phyloP scores from a whole-genome alignment of 1,140 invertebrate genomes.

The Drosophila azteca region DNA sequence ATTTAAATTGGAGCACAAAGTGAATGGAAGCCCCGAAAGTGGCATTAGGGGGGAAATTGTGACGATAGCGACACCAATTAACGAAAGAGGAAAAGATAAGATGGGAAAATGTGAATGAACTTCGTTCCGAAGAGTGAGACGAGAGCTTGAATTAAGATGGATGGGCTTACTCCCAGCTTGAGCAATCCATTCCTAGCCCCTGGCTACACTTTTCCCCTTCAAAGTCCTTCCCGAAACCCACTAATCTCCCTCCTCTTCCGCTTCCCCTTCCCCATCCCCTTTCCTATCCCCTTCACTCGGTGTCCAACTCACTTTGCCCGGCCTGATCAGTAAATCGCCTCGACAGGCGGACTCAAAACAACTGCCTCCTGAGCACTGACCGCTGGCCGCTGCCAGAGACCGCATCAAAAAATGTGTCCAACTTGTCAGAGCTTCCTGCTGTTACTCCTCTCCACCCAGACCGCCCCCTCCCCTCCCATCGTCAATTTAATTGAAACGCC shows the following conservation, averaged over 20 bases:
- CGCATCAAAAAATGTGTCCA: constrained; percentile 35
- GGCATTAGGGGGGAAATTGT: neutral
- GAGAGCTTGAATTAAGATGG: no score
- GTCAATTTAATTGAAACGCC: constrained; percentile 79
- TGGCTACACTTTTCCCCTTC: neutral
- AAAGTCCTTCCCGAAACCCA: constrained; percentile 1
- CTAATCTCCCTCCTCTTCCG: neutral
- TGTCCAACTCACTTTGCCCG: constrained; percentile 27
- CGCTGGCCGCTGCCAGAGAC: neutral
- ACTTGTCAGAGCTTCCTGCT: constrained; percentile 68
- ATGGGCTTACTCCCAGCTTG: no score
- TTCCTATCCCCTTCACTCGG: neutral
- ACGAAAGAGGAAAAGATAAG: neutral
- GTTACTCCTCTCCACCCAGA: constrained; percentile 18
- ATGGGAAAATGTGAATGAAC: neutral
- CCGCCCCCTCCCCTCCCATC: constrained; percentile 15
- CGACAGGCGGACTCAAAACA: constrained; percentile 68
- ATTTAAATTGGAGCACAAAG: constrained; percentile 50
- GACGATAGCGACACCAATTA: neutral
- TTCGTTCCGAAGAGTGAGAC: neutral
- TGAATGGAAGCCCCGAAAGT: constrained; percentile 30
- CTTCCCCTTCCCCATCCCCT: neutral
- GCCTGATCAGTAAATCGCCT: constrained; percentile 39
- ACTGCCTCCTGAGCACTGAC: constrained; percentile 21
- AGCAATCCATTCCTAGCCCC: neutral